These are phyloP conservation scores for Strix uralensis DNA, from an alignment of 2,113 vertebrate species.

Conservation along the genomic window DNA sequence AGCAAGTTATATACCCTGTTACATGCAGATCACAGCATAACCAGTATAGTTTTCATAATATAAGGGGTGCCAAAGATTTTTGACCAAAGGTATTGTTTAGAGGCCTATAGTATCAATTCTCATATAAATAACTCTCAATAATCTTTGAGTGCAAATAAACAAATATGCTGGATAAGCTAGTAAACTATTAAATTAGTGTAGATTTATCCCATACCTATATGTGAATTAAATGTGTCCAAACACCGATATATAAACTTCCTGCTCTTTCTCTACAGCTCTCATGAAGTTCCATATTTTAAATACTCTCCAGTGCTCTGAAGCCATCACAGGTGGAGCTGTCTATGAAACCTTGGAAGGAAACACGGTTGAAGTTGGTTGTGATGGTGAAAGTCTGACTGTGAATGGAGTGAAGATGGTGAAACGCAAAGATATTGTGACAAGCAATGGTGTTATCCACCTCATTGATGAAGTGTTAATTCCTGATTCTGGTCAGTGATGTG, in stretches of 20 bases:
- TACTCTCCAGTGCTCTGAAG: slow-evolving; percentile 93
- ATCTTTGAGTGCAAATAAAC: not conserved
- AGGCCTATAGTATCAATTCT: not conserved
- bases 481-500: slow-evolving; percentile 86
- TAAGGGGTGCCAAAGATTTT: not conserved
- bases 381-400: slow-evolving; percentile 91
- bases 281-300: slow-evolving; percentile 91
- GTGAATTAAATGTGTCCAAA: not conserved
- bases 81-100: not conserved
- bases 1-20: not conserved
- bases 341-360: slow-evolving; percentile 92
- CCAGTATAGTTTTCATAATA: not conserved
- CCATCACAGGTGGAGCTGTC: slow-evolving; percentile 85
- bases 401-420: slow-evolving; percentile 94
- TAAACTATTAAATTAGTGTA: not conserved
- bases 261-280: slow-evolving; percentile 76
- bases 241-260: not conserved
- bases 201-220: not conserved
- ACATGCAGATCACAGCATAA: not conserved
- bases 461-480: slow-evolving; percentile 92
- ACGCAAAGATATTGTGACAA: slow-evolving; percentile 93
- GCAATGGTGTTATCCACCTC: slow-evolving; percentile 93
- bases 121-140: not conserved
- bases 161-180: not conserved
- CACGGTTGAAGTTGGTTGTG: slow-evolving; percentile 90